These are phyloP conservation scores for Lophotriccus pileatus DNA, from an alignment of 2,797 vertebrate genomes.

Conservation along the genomic window DNA sequence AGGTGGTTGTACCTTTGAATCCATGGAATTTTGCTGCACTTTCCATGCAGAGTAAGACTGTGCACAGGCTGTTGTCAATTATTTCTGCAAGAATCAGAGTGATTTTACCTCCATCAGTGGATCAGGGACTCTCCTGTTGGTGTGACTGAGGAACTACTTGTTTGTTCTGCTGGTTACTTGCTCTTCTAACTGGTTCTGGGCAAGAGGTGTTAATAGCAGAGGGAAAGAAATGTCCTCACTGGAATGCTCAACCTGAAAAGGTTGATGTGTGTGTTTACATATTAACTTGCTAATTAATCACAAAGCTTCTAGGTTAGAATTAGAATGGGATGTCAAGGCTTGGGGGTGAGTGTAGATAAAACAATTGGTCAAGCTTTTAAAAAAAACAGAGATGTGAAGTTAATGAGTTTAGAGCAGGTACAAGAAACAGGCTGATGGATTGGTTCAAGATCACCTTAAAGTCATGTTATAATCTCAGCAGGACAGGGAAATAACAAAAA, in stretches of 20 bases:
- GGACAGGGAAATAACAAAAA: background rate
- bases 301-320: background rate
- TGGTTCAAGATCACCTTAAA: background rate
- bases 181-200: background rate
- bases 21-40: background rate
- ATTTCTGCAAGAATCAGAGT: background rate
- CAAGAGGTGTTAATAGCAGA: background rate
- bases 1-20: background rate
- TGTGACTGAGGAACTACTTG: background rate
- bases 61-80: background rate
- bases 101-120: background rate
- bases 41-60: background rate
- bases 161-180: background rate
- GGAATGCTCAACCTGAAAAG: background rate
- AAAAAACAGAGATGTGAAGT: background rate
- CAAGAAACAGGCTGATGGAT: background rate
- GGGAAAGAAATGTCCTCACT: background rate
- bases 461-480: background rate
- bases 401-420: background rate
- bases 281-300: background rate
- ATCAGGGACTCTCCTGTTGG: background rate
- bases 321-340: background rate
- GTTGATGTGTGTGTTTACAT: rapidly evolving
- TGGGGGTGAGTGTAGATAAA: background rate
- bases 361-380: background rate